Base-by-base conservation (phyloP, 1,140 invertebrate genomes). In the Scaptodrosophila lebanonensis region DNA sequence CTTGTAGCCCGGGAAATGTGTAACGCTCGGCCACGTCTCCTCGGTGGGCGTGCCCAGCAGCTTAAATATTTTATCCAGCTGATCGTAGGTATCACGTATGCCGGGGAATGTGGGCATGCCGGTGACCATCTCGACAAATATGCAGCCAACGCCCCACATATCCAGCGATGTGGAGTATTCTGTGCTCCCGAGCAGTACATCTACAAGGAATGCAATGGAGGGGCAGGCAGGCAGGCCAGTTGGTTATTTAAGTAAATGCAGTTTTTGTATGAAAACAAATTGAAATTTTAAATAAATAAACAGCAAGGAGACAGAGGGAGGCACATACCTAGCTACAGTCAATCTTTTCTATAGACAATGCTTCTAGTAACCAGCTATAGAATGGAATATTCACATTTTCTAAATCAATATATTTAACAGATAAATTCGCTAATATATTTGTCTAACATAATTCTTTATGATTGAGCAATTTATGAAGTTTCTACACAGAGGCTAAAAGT, bases 141-240 rank as follows among this genome's bases (percentile, higher is more conserved):
- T 98, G 88, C 97, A 99, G 16, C 97, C 97, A 39, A 98, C 97
- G 48, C 97, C 97, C 97, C 98, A 99, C 93, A 99, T 98, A 88
- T 99, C 94, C 67, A 95, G 87, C 27, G 94, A 95, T 47, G 96
- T 97, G 13, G 96, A 96, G 87, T 99, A 99, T 84, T 98, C 94
- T 2, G 97, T 98, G 57, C 95, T 97, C 44, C 98, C 98, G 32
- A 99, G 91, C 9, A 99, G 91, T 8, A 99, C 97, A 88, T 99
- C 98, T 91, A 73, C 12, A 67, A 52, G 3, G 9, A 1, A 0
- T 12, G 7, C 11, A 0, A 42, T 5, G 16, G 35, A 27, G 18
- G 13, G 33, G 15, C 35, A 35, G 36, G 12, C 2, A 60, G 8
- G 36, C 22, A 57, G 8, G 11, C 36, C 36, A 38, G 32, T 48